These are phyloP conservation scores for Drosophila engyochracea DNA, from an alignment of 2,888 invertebrate genomes.

Conservation along the genomic window DNA sequence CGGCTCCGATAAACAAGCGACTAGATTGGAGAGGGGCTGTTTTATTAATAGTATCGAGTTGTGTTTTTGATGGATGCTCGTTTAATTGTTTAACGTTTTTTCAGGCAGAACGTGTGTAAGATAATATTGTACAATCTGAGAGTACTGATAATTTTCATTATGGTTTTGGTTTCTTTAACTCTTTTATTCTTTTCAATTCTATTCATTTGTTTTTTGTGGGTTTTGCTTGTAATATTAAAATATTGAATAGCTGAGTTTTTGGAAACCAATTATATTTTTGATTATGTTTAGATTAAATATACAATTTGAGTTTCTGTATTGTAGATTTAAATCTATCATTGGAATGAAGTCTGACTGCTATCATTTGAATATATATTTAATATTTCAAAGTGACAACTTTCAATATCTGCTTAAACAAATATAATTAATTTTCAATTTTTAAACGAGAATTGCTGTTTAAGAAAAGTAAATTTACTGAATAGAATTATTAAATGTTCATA, in stretches of 20 bases:
- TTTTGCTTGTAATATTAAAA: background rate
- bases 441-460: background rate
- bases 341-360: too few species aligned
- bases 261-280: background rate
- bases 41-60: conserved; percentile 1
- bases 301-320: background rate
- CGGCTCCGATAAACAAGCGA: conserved; percentile 20
- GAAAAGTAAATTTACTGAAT: background rate
- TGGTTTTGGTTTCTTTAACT: background rate
- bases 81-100: background rate
- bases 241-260: background rate
- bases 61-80: background rate
- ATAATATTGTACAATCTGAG: background rate
- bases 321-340: background rate
- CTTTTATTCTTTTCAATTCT: background rate
- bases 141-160: background rate
- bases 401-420: background rate
- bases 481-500: rapidly evolving
- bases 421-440: background rate
- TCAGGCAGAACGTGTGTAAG: background rate
- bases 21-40: conserved; percentile 1
- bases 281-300: background rate
- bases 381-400: background rate
- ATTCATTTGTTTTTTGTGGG: background rate
- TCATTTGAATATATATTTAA: background rate